Evolutionary conservation across 2,113 vertebrate genomes (phyloP).

Genomic region (Cyanocitta stelleri): DNA sequence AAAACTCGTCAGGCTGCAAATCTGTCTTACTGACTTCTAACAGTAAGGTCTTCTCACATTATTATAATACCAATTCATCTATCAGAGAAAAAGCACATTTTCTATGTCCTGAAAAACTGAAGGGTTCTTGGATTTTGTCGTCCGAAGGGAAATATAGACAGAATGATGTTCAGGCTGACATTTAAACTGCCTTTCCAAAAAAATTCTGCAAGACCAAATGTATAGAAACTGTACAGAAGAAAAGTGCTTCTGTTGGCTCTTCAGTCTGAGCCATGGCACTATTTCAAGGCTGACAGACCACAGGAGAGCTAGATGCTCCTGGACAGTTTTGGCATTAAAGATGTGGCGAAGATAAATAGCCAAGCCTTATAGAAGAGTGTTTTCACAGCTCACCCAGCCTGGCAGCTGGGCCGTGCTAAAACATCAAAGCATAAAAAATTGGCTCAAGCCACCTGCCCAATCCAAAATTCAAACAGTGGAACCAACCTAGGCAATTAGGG

Average conservation of each 20-base stretch:
- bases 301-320: neutral
- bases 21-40: neutral
- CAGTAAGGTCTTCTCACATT: neutral
- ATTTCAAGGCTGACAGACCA: conserved; percentile 23
- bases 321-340: neutral
- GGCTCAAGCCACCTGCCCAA: conserved; percentile 8
- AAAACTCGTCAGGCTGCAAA: neutral
- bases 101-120: neutral
- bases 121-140: neutral
- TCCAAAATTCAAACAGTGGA: conserved; percentile 33
- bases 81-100: neutral
- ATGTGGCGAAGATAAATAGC: conserved; percentile 39
- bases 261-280: neutral
- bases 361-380: neutral
- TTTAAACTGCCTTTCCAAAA: neutral
- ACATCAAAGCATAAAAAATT: conserved; percentile 11
- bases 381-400: conserved; percentile 26
- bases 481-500: neutral
- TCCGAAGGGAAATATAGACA: neutral
- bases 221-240: neutral
- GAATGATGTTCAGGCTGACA: neutral
- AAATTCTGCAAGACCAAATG: neutral
- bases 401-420: conserved; percentile 13
- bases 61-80: neutral
- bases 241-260: neutral